A percentile compares a stretch with the other conserved stretches of the same genome.
Evolutionary conservation across 2,797 vertebrate genomes (phyloP).

Genomic region (Picus viridis): DNA sequence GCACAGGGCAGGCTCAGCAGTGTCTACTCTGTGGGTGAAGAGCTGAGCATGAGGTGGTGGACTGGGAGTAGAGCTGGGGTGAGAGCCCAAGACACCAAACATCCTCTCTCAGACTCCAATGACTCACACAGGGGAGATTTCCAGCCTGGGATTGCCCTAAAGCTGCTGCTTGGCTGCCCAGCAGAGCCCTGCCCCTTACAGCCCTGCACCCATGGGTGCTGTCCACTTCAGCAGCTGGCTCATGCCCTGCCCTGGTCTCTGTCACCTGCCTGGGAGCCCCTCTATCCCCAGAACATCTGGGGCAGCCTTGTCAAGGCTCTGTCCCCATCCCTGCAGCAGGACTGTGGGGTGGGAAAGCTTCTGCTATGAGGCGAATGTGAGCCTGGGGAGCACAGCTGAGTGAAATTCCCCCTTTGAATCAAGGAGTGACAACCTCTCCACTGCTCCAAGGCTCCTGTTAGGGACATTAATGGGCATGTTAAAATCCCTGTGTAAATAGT

Average conservation of each 20-base stretch:
- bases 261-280: fast-evolving
- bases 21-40: neutral
- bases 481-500: slow-evolving; percentile 18
- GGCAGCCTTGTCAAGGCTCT: neutral
- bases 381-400: neutral
- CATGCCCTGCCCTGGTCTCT: neutral
- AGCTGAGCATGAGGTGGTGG: neutral
- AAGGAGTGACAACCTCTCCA: neutral
- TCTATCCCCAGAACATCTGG: neutral
- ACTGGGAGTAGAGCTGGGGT: neutral
- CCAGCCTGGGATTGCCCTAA: neutral
- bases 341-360: neutral
- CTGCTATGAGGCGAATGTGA: fast-evolving
- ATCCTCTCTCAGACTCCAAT: neutral
- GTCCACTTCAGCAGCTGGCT: neutral
- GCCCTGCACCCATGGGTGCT: neutral
- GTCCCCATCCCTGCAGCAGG: neutral
- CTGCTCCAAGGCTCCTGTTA: neutral
- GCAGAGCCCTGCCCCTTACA: neutral
- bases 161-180: neutral
- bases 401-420: neutral
- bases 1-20: neutral
- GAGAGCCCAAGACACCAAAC: neutral
- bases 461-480: neutral
- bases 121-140: neutral